Evolutionary conservation across 1,140 invertebrate species (phyloP).

Genomic region (Polypedilum pembai): DNA sequence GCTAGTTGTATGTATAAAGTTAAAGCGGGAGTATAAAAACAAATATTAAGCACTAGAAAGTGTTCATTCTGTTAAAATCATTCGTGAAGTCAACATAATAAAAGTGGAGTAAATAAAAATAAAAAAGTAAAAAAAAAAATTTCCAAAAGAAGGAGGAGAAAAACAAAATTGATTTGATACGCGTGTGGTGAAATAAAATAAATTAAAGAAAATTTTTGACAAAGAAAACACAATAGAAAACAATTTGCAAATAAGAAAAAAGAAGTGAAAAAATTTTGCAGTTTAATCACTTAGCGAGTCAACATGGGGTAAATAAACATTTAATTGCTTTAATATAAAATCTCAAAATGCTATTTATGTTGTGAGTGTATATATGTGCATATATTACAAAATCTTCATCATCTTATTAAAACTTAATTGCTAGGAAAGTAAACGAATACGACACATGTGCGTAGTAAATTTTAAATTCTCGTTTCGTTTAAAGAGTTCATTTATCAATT

Average conservation of each 20-base stretch:
- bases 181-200: neutral
- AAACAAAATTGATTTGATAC: neutral
- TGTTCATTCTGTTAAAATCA: constrained; percentile 26
- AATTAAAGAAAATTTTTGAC: neutral
- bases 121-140: neutral
- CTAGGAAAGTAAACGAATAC: too few relatives aligned
- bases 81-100: constrained; percentile 18
- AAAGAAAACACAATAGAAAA: too few relatives aligned
- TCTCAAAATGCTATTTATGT: too few relatives aligned
- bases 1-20: neutral
- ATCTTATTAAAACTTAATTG: too few relatives aligned
- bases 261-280: neutral
- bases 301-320: neutral
- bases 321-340: neutral
- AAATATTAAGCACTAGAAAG: constrained; percentile 27
- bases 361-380: too few relatives aligned
- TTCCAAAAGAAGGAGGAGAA: neutral
- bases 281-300: neutral
- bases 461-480: neutral
- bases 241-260: too few relatives aligned
- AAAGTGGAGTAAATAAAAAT: neutral
- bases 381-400: too few relatives aligned
- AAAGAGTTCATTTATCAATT: neutral
- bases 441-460: too few relatives aligned
- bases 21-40: constrained; percentile 12